These are phyloP conservation scores for Loriculus beryllinus DNA, from an alignment of 2,797 vertebrate species.

Conservation along the genomic window DNA sequence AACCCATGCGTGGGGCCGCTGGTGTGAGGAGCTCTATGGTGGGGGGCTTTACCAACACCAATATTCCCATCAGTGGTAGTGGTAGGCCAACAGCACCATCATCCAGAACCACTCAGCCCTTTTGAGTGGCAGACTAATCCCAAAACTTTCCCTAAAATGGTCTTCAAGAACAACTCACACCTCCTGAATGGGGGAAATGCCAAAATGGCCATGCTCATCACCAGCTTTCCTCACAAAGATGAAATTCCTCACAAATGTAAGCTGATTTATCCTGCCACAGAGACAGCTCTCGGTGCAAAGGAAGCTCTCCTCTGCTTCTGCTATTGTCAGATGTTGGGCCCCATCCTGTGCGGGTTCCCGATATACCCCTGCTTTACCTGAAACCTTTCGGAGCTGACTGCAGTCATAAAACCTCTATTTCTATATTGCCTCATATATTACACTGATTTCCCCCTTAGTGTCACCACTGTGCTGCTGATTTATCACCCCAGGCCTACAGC, in stretches of 20 bases:
- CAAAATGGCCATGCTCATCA: background rate
- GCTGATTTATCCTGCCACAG: background rate
- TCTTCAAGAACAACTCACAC: background rate
- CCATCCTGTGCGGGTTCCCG: background rate
- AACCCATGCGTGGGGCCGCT: background rate
- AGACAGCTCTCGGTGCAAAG: background rate
- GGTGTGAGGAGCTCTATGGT: accelerated
- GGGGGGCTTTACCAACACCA: background rate
- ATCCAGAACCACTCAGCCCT: background rate
- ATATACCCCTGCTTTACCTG: background rate
- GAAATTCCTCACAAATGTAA: background rate
- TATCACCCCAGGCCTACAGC: background rate
- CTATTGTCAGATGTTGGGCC: background rate
- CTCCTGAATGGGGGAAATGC: background rate
- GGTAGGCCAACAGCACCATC: background rate
- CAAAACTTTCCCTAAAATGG: background rate
- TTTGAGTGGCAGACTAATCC: background rate
- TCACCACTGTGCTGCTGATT: background rate
- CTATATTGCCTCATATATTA: background rate
- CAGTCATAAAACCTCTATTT: background rate
- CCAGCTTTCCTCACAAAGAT: background rate
- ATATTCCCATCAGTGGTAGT: background rate
- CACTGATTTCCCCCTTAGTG: background rate
- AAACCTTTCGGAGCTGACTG: background rate
- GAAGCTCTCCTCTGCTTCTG: background rate